A percentile compares a stretch with the other conserved stretches of the same genome.
phyloP scores from a whole-genome alignment of 2,113 vertebrate genomes.

The Phrynosoma blainvillii region DNA sequence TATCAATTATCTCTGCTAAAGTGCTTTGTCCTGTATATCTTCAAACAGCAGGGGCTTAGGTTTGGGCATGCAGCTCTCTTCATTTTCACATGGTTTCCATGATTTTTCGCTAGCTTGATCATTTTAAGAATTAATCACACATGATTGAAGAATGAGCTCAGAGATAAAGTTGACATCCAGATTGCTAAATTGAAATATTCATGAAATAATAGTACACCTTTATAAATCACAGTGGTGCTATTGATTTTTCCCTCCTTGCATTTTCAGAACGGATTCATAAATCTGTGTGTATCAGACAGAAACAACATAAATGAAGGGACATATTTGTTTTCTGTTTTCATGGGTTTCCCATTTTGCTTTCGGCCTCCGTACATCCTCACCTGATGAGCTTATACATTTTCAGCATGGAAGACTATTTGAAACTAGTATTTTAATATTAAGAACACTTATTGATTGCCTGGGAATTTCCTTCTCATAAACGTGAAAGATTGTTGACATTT shows the following conservation, averaged over 20 bases:
- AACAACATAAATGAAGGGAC: slow-evolving; percentile 60
- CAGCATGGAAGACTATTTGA: slow-evolving; percentile 30
- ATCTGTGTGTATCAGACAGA: slow-evolving; percentile 61
- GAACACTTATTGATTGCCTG: slow-evolving; percentile 31
- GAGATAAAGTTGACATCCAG: slow-evolving; percentile 53
- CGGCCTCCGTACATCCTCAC: slow-evolving; percentile 35
- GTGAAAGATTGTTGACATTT: slow-evolving; percentile 19
- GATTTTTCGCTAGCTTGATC: slow-evolving; percentile 38
- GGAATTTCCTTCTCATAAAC: slow-evolving; percentile 29
- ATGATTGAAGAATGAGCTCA: slow-evolving; percentile 48
- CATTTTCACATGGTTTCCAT: slow-evolving; percentile 14
- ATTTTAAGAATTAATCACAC: slow-evolving; percentile 63
- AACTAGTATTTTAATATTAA: slow-evolving; percentile 50
- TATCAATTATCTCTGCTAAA: slow-evolving; percentile 3
- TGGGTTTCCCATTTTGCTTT: slow-evolving; percentile 57
- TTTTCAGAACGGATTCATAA: slow-evolving; percentile 63
- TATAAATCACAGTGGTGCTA: slow-evolving; percentile 66
- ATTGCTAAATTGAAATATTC: slow-evolving; percentile 65
- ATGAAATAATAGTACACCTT: slow-evolving; percentile 49
- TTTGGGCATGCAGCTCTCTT: slow-evolving; percentile 23
- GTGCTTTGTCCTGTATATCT: background rate
- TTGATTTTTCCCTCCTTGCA: slow-evolving; percentile 57
- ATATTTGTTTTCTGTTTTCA: slow-evolving; percentile 58
- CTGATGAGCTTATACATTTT: slow-evolving; percentile 25
- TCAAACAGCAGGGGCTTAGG: background rate